These are phyloP conservation scores for Cerastis leucographa DNA, from an alignment of 2,888 invertebrate species.

Conservation along the genomic window DNA sequence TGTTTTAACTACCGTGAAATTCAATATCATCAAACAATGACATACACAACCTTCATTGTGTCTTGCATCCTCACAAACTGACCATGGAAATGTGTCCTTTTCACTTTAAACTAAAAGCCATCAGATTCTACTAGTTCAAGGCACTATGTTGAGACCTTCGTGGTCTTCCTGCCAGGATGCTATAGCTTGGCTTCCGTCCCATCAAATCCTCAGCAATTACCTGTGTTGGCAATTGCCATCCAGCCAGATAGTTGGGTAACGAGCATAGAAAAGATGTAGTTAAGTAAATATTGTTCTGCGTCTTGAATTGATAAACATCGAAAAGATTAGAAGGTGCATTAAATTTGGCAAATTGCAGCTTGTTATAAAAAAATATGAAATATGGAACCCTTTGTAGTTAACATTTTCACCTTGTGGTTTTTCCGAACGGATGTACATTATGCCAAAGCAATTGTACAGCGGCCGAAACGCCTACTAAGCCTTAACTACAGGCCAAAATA, in stretches of 20 bases:
- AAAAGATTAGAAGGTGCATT: constrained; percentile 1
- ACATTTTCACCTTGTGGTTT: constrained; percentile 10
- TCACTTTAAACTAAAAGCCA: constrained; percentile 12
- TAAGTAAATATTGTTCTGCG: constrained; percentile 27
- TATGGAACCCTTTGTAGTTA: not conserved
- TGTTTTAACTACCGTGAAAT: no score
- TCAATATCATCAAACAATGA: constrained; percentile 18
- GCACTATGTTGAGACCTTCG: constrained; percentile 47
- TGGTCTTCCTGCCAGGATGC: constrained; percentile 62
- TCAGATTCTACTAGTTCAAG: constrained; percentile 52
- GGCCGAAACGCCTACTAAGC: no score
- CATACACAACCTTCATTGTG: constrained; percentile 24
- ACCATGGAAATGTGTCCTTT: constrained; percentile 44
- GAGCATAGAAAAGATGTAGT: constrained; percentile 4
- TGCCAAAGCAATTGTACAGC: no score
- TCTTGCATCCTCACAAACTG: constrained; percentile 5
- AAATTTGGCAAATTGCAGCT: not conserved
- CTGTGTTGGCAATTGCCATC: constrained; percentile 45
- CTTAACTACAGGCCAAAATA: no score
- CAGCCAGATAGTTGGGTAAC: constrained; percentile 49
- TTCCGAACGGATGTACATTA: no score
- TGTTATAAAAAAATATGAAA: not conserved
- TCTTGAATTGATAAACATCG: constrained; percentile 9
- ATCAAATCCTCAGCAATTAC: constrained; percentile 64
- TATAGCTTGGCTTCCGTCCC: constrained; percentile 57